phyloP scores from a whole-genome alignment of 2,113 vertebrate genomes.

The Procavia capensis region DNA sequence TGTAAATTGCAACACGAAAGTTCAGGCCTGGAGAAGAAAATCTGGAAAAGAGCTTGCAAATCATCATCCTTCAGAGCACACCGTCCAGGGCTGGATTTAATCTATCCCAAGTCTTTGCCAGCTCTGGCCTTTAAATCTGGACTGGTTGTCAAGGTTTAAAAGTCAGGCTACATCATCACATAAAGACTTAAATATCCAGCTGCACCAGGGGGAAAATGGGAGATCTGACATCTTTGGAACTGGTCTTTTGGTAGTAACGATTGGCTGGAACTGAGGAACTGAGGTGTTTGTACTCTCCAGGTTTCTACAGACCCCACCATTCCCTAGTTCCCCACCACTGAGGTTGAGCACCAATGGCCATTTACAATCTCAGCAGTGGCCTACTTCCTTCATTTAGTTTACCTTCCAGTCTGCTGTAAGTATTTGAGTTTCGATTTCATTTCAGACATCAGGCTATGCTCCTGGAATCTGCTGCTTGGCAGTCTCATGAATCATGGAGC shows the following conservation, averaged over 20 bases:
- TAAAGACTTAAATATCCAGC: not conserved
- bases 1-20: slow-evolving; percentile 33
- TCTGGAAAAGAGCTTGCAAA: not conserved
- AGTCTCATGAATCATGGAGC: not conserved
- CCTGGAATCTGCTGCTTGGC: not conserved
- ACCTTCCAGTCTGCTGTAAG: not conserved
- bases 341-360: not conserved
- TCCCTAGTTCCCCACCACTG: not conserved
- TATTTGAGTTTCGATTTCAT: not conserved
- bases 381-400: not conserved
- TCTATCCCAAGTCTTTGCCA: not conserved
- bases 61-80: not conserved
- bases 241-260: not conserved
- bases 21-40: not conserved
- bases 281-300: not conserved
- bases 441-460: not conserved
- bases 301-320: not conserved
- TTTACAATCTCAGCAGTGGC: not conserved
- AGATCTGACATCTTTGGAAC: not conserved
- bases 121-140: not conserved
- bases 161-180: not conserved
- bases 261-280: not conserved
- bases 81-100: not conserved
- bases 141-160: not conserved
- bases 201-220: not conserved